A percentile compares a stretch with the other conserved stretches of the same genome.
Conservation (phyloP, 1,140 invertebrate genomes). For the Nixonia krombeini region DNA sequence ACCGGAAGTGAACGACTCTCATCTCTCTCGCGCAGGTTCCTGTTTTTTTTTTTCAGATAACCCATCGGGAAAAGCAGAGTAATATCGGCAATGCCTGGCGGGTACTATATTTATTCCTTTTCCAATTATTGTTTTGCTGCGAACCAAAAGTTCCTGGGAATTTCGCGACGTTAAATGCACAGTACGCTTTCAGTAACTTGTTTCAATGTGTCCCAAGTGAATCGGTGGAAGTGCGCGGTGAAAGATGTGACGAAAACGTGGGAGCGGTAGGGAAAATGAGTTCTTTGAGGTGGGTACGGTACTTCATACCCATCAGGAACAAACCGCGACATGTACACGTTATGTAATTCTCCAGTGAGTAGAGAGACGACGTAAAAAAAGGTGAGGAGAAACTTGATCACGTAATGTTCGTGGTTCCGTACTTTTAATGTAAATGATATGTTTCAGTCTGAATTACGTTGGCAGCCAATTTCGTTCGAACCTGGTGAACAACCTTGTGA, state of each 20-base stretch:
- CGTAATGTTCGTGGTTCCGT: no score
- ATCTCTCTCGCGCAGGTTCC: no score
- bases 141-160: slow-evolving; percentile 32
- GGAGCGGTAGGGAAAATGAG: slow-evolving; percentile 35
- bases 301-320: slow-evolving; percentile 20
- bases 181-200: slow-evolving; percentile 33
- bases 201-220: slow-evolving; percentile 39
- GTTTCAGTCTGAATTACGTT: no score
- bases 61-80: slow-evolving; percentile 13
- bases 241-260: slow-evolving; percentile 25
- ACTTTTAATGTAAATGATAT: no score
- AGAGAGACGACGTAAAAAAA: slow-evolving; percentile 15
- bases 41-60: neutral
- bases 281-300: slow-evolving; percentile 23
- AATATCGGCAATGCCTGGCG: slow-evolving; percentile 18
- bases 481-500: no score
- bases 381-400: neutral
- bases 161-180: slow-evolving; percentile 26
- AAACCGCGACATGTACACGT: slow-evolving; percentile 21
- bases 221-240: slow-evolving; percentile 35
- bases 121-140: slow-evolving; percentile 21
- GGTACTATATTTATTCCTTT: slow-evolving; percentile 16
- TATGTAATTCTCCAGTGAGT: slow-evolving; percentile 26
- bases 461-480: no score
- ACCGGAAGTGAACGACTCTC: no score